phyloP scores from a whole-genome alignment of 2,888 invertebrate genomes.

The Rotaria socialis region DNA sequence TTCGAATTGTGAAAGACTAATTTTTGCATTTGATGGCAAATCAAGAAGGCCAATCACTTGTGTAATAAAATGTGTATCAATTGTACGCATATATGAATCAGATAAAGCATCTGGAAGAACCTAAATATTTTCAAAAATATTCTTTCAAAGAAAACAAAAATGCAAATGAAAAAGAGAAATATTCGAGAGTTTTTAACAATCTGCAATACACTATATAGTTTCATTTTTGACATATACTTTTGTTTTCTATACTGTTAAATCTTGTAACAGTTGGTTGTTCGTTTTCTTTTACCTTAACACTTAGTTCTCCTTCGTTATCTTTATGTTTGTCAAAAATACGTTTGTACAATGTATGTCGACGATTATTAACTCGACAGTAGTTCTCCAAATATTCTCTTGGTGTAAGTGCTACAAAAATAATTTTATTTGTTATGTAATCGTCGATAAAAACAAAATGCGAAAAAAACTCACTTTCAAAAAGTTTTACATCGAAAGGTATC shows the following conservation, averaged over 20 bases:
- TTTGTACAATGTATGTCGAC: constrained; percentile 53
- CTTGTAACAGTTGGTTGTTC: not conserved
- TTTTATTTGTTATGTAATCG: not conserved
- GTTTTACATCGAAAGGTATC: constrained; percentile 57
- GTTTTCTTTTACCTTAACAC: not conserved
- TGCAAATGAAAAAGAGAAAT: no score
- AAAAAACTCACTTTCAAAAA: constrained; percentile 54
- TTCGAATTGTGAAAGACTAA: constrained; percentile 53
- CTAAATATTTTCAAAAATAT: not conserved
- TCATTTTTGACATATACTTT: no score
- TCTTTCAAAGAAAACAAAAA: no score
- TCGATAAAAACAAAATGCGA: not conserved
- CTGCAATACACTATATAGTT: no score
- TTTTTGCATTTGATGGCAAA: constrained; percentile 50
- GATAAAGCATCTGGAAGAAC: constrained; percentile 48
- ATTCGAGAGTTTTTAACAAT: no score
- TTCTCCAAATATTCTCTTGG: constrained; percentile 54
- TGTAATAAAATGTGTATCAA: constrained; percentile 51
- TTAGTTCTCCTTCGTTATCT: constrained; percentile 49
- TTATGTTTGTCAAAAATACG: constrained; percentile 53
- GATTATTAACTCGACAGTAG: constrained; percentile 52
- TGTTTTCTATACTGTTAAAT: no score
- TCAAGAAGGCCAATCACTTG: constrained; percentile 51
- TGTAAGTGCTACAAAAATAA: constrained; percentile 51
- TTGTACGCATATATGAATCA: constrained; percentile 53